A percentile compares a stretch with the other conserved stretches of the same genome.
phyloP scores from a whole-genome alignment of 2,113 vertebrate genomes.

The Hystrix cristata region DNA sequence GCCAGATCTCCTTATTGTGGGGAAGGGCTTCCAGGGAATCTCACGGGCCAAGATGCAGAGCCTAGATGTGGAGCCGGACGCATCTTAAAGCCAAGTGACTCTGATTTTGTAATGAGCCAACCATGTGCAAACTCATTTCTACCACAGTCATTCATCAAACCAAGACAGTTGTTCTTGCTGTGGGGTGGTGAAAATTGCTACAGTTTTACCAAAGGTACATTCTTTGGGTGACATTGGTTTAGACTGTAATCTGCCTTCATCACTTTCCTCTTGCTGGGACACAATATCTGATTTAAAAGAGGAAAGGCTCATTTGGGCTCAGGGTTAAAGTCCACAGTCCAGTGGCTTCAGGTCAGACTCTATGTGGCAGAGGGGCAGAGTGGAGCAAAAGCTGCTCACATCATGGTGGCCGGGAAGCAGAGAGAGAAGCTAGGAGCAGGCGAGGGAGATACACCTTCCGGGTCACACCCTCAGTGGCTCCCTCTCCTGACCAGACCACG shows the following conservation, averaged over 20 bases:
- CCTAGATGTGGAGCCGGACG: neutral
- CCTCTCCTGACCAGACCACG: neutral
- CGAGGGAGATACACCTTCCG: neutral
- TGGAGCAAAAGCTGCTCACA: neutral
- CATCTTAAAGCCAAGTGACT: neutral
- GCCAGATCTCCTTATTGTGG: neutral
- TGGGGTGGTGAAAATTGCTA: neutral
- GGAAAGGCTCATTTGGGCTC: neutral
- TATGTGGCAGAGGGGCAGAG: neutral
- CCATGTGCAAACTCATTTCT: neutral
- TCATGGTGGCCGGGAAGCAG: neutral
- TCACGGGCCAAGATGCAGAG: rapidly evolving
- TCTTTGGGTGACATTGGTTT: neutral
- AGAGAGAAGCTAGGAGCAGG: neutral
- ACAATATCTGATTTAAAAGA: neutral
- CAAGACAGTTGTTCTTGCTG: neutral
- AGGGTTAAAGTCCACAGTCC: neutral
- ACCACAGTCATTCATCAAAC: neutral
- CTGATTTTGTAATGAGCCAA: neutral
- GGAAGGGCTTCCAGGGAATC: neutral
- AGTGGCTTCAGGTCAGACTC: neutral
- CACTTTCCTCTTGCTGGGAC: neutral
- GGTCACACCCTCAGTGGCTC: neutral
- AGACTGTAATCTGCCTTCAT: neutral
- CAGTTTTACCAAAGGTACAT: neutral